These are phyloP conservation scores for Tenthredo livida DNA, from an alignment of 2,888 invertebrate genomes.

Conservation along the genomic window DNA sequence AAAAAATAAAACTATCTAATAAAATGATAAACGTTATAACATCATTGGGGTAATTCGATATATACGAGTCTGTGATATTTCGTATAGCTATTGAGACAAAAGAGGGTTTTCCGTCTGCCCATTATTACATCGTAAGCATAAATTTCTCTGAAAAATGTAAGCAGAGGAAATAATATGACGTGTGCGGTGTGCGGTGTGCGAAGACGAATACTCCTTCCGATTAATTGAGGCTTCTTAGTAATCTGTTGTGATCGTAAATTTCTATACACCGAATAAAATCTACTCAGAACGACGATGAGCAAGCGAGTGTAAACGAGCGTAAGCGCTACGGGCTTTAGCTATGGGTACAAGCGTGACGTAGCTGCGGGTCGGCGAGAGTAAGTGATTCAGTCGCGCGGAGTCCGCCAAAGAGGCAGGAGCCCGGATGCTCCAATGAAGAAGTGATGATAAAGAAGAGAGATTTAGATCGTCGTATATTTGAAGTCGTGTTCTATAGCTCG, in stretches of 20 bases:
- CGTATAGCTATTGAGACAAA: neutral
- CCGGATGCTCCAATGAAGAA: conserved; percentile 52
- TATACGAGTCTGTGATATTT: neutral
- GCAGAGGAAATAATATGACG: neutral
- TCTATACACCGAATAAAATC: neutral
- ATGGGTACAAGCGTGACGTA: neutral
- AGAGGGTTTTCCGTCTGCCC: neutral
- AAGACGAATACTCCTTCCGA: neutral
- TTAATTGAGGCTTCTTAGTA: neutral
- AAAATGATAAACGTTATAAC: neutral
- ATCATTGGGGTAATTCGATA: neutral
- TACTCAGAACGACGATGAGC: neutral
- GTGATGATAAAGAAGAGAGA: neutral
- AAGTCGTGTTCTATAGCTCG: neutral
- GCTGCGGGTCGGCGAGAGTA: neutral
- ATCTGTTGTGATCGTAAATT: neutral
- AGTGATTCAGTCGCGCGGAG: conserved; percentile 64
- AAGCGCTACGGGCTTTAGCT: neutral
- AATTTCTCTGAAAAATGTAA: neutral
- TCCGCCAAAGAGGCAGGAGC: conserved; percentile 65
- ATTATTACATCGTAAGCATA: neutral
- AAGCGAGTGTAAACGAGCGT: neutral
- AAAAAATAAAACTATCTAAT: neutral
- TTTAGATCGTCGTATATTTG: neutral
- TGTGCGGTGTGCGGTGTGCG: neutral